A percentile compares a stretch with the other conserved stretches of the same genome.
Conservation (phyloP, 1,140 invertebrate genomes). For the Papilio glaucus region DNA sequence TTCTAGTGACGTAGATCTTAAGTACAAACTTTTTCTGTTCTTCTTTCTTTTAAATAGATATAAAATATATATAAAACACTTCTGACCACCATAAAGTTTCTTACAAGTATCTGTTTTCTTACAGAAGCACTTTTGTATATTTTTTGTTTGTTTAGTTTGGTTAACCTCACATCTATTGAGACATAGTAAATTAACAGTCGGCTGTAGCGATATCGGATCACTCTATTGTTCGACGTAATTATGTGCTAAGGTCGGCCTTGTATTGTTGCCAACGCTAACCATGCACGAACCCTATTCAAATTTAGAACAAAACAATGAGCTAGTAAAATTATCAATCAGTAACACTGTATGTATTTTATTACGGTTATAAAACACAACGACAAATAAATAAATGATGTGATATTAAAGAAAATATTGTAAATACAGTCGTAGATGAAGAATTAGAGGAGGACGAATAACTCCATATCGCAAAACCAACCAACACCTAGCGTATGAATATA, state of each 20-base stretch:
- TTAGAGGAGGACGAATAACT: no score
- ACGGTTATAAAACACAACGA: neutral
- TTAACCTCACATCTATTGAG: constrained; percentile 1
- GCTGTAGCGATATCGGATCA: constrained; percentile 37
- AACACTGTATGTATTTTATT: constrained; percentile 6
- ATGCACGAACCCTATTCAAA: constrained; percentile 34
- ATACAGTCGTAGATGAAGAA: no score
- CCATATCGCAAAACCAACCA: no score
- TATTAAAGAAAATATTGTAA: no score
- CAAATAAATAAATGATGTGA: no score
- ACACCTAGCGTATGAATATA: no score
- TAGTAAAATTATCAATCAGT: constrained; percentile 36
- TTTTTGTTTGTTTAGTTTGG: constrained; percentile 5
- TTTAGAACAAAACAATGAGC: constrained; percentile 26
- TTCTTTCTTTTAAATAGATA: no score
- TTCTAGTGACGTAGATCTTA: no score
- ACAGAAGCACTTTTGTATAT: neutral
- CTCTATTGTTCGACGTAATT: constrained; percentile 42
- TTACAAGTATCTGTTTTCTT: no score
- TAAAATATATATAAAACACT: no score
- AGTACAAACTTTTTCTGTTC: no score
- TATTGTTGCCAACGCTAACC: constrained; percentile 40
- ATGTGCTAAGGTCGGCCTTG: constrained; percentile 42
- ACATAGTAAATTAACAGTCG: neutral
- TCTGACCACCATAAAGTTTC: no score